Conservation (phyloP, 2,113 vertebrate species). For the Spermophilus dauricus region DNA sequence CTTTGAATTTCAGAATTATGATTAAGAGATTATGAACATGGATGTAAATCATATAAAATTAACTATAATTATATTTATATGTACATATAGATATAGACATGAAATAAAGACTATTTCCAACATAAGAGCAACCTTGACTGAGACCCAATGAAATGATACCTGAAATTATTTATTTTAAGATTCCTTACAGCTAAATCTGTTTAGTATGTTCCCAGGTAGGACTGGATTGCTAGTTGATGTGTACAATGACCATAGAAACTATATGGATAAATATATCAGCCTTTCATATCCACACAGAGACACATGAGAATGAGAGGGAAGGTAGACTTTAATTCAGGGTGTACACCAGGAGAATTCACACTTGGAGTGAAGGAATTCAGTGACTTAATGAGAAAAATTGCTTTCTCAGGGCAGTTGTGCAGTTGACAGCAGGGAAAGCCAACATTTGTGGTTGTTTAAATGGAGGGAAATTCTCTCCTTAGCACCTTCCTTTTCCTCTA, state of each 20-base stretch:
- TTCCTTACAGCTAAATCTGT: slow-evolving; percentile 20
- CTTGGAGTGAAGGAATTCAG: neutral
- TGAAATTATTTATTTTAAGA: slow-evolving; percentile 63
- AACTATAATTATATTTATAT: neutral
- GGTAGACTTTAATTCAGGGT: neutral
- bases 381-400: neutral
- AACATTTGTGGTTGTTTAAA: neutral
- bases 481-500: neutral
- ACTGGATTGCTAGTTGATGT: neutral
- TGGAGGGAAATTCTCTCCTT: neutral
- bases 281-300: slow-evolving; percentile 11
- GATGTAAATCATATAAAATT: neutral
- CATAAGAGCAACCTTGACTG: slow-evolving; percentile 27
- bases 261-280: neutral
- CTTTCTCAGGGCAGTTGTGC: neutral
- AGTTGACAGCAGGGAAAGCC: neutral
- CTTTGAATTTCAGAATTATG: slow-evolving; percentile 41
- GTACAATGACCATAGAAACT: neutral
- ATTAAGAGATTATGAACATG: neutral
- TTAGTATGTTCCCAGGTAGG: neutral
- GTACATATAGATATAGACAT: neutral
- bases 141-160: slow-evolving; percentile 48
- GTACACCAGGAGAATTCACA: neutral
- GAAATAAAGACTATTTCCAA: slow-evolving; percentile 14
- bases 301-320: neutral